Evolutionary conservation across 2,888 invertebrate species (phyloP).

Genomic region (Nebria salina): DNA sequence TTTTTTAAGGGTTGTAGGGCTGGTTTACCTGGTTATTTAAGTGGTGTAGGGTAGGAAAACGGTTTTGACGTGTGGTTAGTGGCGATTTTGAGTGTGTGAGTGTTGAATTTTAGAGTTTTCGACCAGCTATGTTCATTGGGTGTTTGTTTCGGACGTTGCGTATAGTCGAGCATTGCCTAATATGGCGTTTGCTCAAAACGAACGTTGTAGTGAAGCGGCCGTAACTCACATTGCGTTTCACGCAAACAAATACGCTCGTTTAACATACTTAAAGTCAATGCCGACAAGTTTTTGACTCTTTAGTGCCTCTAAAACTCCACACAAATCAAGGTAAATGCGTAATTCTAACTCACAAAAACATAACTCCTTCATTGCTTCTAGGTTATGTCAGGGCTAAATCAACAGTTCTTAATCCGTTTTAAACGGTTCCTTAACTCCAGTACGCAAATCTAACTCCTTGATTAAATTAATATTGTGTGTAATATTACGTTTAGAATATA

Average conservation of each 20-base stretch:
- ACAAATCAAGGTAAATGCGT: conserved; percentile 7
- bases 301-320: background rate
- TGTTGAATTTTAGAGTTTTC: background rate
- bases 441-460: background rate
- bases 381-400: conserved; percentile 6
- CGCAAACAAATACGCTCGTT: conserved; percentile 11
- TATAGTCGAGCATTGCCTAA: conserved; percentile 69
- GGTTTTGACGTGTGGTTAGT: background rate
- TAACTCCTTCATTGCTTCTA: background rate
- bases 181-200: conserved; percentile 69
- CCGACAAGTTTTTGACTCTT: conserved; percentile 8
- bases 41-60: background rate
- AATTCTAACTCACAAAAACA: conserved; percentile 56
- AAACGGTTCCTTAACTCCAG: background rate
- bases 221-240: conserved; percentile 12
- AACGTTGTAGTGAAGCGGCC: conserved; percentile 66
- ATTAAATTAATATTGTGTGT: background rate
- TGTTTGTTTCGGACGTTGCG: conserved; percentile 34
- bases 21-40: background rate
- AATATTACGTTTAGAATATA: too few relatives aligned
- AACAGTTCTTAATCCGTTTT: background rate
- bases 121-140: background rate
- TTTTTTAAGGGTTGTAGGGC: background rate
- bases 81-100: background rate
- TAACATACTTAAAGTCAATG: conserved; percentile 17